Evolutionary conservation across 2,113 vertebrate species (phyloP).

Genomic region (Embiotoca jacksoni): DNA sequence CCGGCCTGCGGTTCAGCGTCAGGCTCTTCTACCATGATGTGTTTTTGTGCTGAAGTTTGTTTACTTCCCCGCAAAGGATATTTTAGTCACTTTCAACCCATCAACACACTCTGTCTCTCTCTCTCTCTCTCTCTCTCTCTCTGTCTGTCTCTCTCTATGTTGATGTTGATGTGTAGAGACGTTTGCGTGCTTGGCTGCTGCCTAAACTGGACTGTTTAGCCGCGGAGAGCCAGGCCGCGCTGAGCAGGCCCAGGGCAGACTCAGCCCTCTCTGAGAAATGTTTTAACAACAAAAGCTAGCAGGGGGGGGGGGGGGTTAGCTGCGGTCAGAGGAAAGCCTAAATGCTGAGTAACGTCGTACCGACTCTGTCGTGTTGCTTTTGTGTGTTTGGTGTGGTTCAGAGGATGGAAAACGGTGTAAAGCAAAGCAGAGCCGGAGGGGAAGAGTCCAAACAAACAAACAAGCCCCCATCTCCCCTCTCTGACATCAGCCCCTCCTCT

Average conservation of each 20-base stretch:
- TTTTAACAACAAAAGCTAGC: conserved; percentile 17
- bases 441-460: conserved; percentile 33
- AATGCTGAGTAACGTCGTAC: conserved; percentile 7
- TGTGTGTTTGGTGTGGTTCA: conserved; percentile 9
- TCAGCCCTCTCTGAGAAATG: conserved; percentile 18
- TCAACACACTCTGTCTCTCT: conserved; percentile 3
- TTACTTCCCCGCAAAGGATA: conserved; percentile 47
- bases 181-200: conserved; percentile 71
- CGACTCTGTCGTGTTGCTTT: not conserved
- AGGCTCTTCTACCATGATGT: not conserved
- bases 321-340: not conserved
- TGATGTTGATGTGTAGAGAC: conserved; percentile 69
- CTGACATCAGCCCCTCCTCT: conserved; percentile 11
- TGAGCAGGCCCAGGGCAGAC: conserved; percentile 39
- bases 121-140: not conserved
- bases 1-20: not conserved
- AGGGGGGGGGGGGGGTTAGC: conserved; percentile 3
- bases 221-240: conserved; percentile 24
- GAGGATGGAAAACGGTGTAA: conserved; percentile 1
- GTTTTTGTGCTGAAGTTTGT: conserved; percentile 39
- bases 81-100: conserved; percentile 40
- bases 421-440: conserved; percentile 14
- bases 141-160: not conserved
- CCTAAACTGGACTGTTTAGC: conserved; percentile 48
- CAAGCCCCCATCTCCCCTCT: conserved; percentile 11